Percentiles rank a stretch among this genome's conserved stretches.
Evolutionary conservation across 2,113 vertebrate species (phyloP).

Genomic region (Syrmaticus mikado): DNA sequence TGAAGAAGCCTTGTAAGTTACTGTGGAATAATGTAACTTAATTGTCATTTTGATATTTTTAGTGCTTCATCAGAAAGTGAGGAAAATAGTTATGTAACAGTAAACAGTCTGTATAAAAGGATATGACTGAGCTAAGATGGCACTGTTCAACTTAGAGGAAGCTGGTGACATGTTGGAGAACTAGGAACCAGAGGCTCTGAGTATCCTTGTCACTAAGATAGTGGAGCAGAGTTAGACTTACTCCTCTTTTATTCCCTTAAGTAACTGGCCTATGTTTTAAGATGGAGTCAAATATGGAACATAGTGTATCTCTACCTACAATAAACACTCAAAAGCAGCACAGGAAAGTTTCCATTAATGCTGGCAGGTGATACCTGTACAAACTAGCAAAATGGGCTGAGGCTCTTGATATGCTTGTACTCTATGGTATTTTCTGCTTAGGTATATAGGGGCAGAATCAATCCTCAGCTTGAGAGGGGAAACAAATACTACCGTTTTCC

Average conservation of each 20-base stretch:
- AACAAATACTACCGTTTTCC: not conserved
- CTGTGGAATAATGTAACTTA: not conserved
- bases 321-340: not conserved
- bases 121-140: not conserved
- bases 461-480: not conserved
- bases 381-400: not conserved
- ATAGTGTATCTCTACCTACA: not conserved
- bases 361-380: not conserved
- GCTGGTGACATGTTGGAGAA: not conserved
- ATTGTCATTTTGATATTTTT: not conserved
- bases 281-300: not conserved
- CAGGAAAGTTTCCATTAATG: rapidly evolving
- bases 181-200: not conserved
- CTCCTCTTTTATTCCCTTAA: not conserved
- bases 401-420: not conserved
- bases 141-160: not conserved
- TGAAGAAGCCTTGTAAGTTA: not conserved
- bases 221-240: not conserved
- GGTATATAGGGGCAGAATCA: not conserved
- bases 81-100: not conserved
- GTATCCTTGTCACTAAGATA: not conserved
- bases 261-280: not conserved
- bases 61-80: not conserved
- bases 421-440: not conserved
- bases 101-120: not conserved